phyloP scores from a whole-genome alignment of 2,888 invertebrate genomes.

The Acleris emargana region DNA sequence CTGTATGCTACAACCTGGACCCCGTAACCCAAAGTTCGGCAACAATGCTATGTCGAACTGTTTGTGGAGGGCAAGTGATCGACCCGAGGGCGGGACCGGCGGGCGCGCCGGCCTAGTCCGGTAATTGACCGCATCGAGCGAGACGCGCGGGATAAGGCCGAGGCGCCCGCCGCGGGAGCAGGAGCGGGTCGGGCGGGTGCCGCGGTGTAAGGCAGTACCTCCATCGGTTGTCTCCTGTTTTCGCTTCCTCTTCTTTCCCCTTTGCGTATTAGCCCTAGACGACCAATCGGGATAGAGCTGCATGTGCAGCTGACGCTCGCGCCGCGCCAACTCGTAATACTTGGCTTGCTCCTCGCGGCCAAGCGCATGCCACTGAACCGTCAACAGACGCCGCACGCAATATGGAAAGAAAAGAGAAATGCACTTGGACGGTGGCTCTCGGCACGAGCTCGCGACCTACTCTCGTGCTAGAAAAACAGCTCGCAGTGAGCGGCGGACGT shows the following conservation, averaged over 20 bases:
- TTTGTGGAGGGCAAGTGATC: conserved; percentile 74
- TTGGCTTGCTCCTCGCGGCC: conserved; percentile 99
- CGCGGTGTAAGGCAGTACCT: conserved; percentile 89
- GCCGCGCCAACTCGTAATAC: conserved; percentile 99
- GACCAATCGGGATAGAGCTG: conserved; percentile 99
- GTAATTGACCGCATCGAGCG: conserved; percentile 71
- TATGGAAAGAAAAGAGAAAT: conserved; percentile 84
- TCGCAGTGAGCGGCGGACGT: conserved; percentile 78
- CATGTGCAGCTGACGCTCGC: conserved; percentile 99
- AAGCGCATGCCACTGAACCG: conserved; percentile 98
- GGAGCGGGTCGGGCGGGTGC: conserved; percentile 43
- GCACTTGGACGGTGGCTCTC: conserved; percentile 75
- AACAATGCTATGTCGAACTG: conserved; percentile 70
- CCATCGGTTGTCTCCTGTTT: conserved; percentile 98
- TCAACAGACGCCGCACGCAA: conserved; percentile 71
- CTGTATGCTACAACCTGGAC: conserved; percentile 81
- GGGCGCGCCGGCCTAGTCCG: conserved; percentile 74
- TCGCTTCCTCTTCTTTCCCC: conserved; percentile 99
- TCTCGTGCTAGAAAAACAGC: conserved; percentile 89
- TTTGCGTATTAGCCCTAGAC: conserved; percentile 99
- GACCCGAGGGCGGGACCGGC: conserved; percentile 53
- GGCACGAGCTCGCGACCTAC: conserved; percentile 74
- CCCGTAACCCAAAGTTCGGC: conserved; percentile 81
- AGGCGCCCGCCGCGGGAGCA: conserved; percentile 58
- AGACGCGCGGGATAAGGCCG: conserved; percentile 51